phyloP scores from a whole-genome alignment of 1,140 invertebrate species.

The Lerema accius region DNA sequence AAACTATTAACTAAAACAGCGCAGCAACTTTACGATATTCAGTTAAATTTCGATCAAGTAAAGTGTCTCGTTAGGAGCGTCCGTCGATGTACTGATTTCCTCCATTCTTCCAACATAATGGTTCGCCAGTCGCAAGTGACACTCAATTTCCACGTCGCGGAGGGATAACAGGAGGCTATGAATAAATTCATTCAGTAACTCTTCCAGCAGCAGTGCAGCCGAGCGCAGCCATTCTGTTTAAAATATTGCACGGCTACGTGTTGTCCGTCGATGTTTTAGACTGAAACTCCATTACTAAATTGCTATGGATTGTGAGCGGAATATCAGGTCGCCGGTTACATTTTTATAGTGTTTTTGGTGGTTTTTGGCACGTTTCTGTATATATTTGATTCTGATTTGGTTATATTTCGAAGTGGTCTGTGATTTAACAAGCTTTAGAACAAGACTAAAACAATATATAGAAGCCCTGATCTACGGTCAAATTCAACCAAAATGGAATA shows the following conservation, averaged over 20 bases:
- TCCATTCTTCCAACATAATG: slow-evolving; percentile 51
- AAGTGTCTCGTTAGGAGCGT: background rate
- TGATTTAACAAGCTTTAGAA: too few species aligned
- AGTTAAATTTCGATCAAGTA: background rate
- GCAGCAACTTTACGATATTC: background rate
- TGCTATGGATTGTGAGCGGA: too few species aligned
- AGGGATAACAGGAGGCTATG: slow-evolving; percentile 36
- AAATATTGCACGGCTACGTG: slow-evolving; percentile 12
- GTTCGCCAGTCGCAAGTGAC: slow-evolving; percentile 40
- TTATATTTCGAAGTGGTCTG: too few species aligned
- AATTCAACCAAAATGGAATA: too few species aligned
- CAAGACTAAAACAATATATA: too few species aligned
- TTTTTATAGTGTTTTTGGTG: too few species aligned
- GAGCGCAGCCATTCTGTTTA: slow-evolving; percentile 7
- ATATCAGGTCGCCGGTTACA: too few species aligned
- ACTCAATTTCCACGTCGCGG: slow-evolving; percentile 50
- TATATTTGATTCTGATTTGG: too few species aligned
- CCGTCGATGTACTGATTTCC: slow-evolving; percentile 51
- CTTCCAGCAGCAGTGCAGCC: background rate
- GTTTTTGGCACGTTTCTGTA: too few species aligned
- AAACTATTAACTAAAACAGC: background rate
- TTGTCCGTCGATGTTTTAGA: background rate
- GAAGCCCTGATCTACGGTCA: too few species aligned
- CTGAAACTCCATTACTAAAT: background rate
- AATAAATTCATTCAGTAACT: slow-evolving; percentile 41